Conservation (phyloP, 2,797 vertebrate genomes). For the Tokudaia muenninki region DNA sequence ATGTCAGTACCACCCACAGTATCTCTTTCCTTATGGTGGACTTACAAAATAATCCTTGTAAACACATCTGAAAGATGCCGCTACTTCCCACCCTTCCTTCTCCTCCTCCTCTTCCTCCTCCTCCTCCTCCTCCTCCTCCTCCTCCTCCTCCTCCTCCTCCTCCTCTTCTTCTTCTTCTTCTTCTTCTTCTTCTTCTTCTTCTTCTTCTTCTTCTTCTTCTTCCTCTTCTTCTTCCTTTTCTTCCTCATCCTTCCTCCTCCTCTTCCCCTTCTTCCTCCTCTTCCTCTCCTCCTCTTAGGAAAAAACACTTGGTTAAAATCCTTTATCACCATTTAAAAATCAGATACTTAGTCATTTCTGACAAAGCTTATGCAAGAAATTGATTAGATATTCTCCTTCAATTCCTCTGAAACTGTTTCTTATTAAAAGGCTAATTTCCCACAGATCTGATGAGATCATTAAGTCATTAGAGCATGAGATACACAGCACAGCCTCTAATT, state of each 20-base stretch:
- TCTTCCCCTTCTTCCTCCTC: background rate
- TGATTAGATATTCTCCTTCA: slow-evolving; percentile 68
- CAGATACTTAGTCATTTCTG: slow-evolving; percentile 70
- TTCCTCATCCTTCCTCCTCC: background rate
- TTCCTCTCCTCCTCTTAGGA: background rate
- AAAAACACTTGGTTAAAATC: slow-evolving; percentile 54
- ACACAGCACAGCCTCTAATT: slow-evolving; percentile 50
- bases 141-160: background rate
- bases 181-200: background rate
- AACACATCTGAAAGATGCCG: slow-evolving; percentile 50
- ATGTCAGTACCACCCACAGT: background rate
- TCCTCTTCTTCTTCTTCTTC: background rate
- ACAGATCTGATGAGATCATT: slow-evolving; percentile 36
- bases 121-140: background rate
- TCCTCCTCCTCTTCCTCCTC: background rate
- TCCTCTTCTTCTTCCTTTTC: background rate
- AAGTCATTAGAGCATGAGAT: slow-evolving; percentile 48
- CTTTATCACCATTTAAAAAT: slow-evolving; percentile 50
- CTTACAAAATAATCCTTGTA: background rate
- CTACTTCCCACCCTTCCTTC: background rate
- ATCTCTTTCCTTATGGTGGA: slow-evolving; percentile 22
- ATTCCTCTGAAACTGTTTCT: slow-evolving; percentile 67
- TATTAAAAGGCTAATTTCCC: slow-evolving; percentile 78
- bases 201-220: background rate
- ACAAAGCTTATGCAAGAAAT: slow-evolving; percentile 65